phyloP scores from a whole-genome alignment of 2,113 vertebrate genomes.

The Ictidomys tridecemlineatus region DNA sequence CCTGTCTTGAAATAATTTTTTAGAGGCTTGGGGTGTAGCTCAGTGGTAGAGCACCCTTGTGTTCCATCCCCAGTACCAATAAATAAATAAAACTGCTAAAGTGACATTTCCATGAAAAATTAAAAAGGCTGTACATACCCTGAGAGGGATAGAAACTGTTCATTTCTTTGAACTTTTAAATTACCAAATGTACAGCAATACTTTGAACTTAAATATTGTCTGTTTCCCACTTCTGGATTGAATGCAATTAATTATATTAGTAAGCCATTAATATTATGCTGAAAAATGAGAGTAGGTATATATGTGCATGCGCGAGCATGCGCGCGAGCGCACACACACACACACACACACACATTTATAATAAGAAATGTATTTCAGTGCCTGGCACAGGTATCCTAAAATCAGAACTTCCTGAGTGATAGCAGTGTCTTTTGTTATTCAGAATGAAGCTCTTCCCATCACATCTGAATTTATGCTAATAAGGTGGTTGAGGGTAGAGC shows the following conservation, averaged over 20 bases:
- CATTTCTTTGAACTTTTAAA: conserved; percentile 42
- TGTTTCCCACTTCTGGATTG: background rate
- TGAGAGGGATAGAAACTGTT: background rate
- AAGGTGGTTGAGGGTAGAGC: background rate
- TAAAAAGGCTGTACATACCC: background rate
- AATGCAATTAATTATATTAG: background rate
- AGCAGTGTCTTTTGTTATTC: background rate
- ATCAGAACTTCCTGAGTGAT: background rate
- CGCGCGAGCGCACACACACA: background rate
- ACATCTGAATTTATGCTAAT: background rate
- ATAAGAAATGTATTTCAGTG: background rate
- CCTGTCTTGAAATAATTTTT: too few relatives aligned
- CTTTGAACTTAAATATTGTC: background rate
- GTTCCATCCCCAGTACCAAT: too few relatives aligned
- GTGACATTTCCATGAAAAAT: background rate
- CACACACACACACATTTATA: background rate
- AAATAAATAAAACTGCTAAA: background rate
- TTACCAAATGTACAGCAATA: background rate
- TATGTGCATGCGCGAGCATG: background rate
- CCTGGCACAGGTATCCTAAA: background rate
- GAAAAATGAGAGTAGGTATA: background rate
- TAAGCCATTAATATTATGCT: background rate
- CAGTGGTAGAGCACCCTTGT: too few relatives aligned
- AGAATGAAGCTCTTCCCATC: background rate
- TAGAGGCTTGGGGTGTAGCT: too few relatives aligned